Evolutionary conservation across 1,140 invertebrate genomes (phyloP), one percentile per base, ranked within the genome.

Genomic region (Bombus confusus): DNA sequence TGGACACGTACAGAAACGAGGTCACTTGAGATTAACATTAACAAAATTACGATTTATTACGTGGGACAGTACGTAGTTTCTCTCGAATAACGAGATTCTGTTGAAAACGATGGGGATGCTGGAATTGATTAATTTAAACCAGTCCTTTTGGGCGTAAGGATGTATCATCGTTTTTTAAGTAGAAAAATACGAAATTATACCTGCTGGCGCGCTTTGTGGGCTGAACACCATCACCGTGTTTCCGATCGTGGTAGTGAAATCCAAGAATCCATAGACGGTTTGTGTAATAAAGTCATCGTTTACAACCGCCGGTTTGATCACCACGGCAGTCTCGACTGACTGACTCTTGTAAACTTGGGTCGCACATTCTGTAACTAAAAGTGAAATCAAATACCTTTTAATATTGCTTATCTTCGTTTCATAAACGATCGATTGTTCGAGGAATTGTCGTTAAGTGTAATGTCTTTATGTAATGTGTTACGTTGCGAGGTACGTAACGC

Each of bases 191-290:
- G 12, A 43, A 80, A 78, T 86, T 43, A 86, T 91, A 95, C 94
- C 94, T 91, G 96, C 93, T 73, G 96, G 96, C 37, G 96, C 96
- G 91, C 97, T 97, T 90, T 98, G 96, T 0, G 98, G 98, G 5
- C 97, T 98, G 94, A 98, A 98, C 12, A 98, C 96, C 97, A 98
- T 98, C 34, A 98, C 97, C 15, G 98, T 98, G 90, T 98, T 98
- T 64, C 97, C 98, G 89, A 98, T 98, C 0, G 97, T 98, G 0
- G 98, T 98, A 8, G 97, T 98, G 92, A 98, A 98, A 94, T 98
- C 98, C 52, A 98, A 95, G 93, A 98, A 98, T 25, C 98, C 98
- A 90, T 98, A 98, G n/a, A 98, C 98, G 2, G 98, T 98, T 94
- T 98, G 98, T 34, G 97, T 97, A 66, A 96, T 95, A 85, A 96